Conservation (phyloP, 2,888 invertebrate species). For the Drosophila bunnanda region DNA sequence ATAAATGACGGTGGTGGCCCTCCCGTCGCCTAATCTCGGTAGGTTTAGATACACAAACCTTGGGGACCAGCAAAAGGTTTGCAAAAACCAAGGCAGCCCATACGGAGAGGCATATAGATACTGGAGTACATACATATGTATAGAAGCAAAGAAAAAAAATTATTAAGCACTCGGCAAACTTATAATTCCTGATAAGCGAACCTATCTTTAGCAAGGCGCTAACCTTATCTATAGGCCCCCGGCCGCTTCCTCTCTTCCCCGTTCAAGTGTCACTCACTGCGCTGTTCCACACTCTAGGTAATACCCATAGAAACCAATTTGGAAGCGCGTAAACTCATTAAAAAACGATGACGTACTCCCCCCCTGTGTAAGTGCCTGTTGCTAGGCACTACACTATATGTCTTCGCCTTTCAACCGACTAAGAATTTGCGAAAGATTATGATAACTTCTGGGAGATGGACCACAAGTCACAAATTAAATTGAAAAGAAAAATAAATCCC, state of each 20-base stretch:
- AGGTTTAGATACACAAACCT: constrained; percentile 21
- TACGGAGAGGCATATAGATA: neutral
- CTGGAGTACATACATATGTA: neutral
- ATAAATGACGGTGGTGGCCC: constrained; percentile 14
- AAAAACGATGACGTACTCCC: constrained; percentile 35
- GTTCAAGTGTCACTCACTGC: constrained; percentile 3
- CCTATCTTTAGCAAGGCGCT: constrained; percentile 43
- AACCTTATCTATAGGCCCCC: constrained; percentile 56
- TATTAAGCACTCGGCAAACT: constrained; percentile 70
- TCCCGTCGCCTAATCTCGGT: constrained; percentile 9
- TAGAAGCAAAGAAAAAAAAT: constrained; percentile 19
- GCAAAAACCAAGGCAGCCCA: constrained; percentile 12
- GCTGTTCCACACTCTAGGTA: constrained; percentile 19
- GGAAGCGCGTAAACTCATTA: constrained; percentile 14
- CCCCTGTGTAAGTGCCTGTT: constrained; percentile 34
- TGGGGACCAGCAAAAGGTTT: constrained; percentile 10
- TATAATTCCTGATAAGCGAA: constrained; percentile 68
- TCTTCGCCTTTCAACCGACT: neutral
- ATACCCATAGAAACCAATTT: constrained; percentile 31
- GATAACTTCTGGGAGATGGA: constrained; percentile 1
- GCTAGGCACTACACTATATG: constrained; percentile 22
- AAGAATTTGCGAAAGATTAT: constrained; percentile 1
- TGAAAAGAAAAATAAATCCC: neutral
- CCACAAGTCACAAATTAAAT: constrained; percentile 4
- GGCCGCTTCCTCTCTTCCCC: constrained; percentile 26